These are phyloP conservation scores for Monopis laevigella DNA, from an alignment of 2,888 invertebrate species.

Conservation along the genomic window DNA sequence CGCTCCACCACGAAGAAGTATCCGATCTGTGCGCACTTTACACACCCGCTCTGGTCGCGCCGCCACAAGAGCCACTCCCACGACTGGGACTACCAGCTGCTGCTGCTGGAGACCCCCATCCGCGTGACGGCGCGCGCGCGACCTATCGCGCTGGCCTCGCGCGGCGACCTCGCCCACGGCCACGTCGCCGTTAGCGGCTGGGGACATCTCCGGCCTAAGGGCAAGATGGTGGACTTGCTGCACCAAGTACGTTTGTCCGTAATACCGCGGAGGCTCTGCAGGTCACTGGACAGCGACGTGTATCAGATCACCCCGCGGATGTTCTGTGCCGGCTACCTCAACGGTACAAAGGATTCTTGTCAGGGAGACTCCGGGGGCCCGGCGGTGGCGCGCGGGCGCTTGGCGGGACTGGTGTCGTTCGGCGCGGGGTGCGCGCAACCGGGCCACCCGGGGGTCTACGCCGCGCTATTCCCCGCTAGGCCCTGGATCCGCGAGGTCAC, in stretches of 20 bases:
- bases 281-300: slow-evolving; percentile 26
- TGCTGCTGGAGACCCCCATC: slow-evolving; percentile 38
- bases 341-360: slow-evolving; percentile 48
- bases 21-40: slow-evolving; percentile 43
- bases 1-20: slow-evolving; percentile 30
- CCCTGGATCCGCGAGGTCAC: slow-evolving; percentile 49
- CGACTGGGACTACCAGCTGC: slow-evolving; percentile 50
- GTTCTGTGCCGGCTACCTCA: slow-evolving; percentile 46
- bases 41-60: slow-evolving; percentile 39
- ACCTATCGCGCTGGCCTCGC: slow-evolving; percentile 43
- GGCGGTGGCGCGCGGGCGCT: slow-evolving; percentile 44
- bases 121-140: slow-evolving; percentile 32
- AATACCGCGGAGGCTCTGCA: slow-evolving; percentile 28
- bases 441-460: slow-evolving; percentile 65
- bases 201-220: slow-evolving; percentile 42
- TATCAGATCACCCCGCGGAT: slow-evolving; percentile 43
- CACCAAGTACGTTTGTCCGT: slow-evolving; percentile 40
- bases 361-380: slow-evolving; percentile 70
- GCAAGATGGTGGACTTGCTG: slow-evolving; percentile 40
- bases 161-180: slow-evolving; percentile 28
- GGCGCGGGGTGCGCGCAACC: slow-evolving; percentile 63
- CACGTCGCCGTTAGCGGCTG: slow-evolving; percentile 42
- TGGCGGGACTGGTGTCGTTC: slow-evolving; percentile 66
- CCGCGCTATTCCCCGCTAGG: slow-evolving; percentile 42
- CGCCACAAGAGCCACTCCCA: slow-evolving; percentile 28